Percentiles rank a stretch among this genome's conserved stretches.
phyloP scores from a whole-genome alignment of 2,888 invertebrate genomes.

The Lamproptera curius region DNA sequence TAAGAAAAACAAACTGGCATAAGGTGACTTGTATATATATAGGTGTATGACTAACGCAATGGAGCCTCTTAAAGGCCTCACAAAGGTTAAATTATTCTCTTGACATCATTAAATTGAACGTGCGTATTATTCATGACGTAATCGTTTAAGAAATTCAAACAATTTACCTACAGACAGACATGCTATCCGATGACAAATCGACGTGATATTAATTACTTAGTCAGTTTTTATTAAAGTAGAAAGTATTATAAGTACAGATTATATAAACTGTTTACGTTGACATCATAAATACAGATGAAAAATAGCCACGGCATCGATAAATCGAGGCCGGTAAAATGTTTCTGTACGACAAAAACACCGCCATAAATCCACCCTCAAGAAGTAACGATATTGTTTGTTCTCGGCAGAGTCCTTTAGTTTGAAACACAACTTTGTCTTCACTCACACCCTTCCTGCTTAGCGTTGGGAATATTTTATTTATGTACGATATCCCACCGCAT shows the following conservation, averaged over 20 bases:
- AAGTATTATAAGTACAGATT: not conserved
- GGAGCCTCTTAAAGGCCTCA: slow-evolving; percentile 8
- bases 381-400: slow-evolving; percentile 40
- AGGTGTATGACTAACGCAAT: slow-evolving; percentile 16
- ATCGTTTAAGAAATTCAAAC: too few relatives aligned
- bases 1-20: slow-evolving; percentile 5
- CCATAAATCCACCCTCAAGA: slow-evolving; percentile 39
- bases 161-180: too few relatives aligned
- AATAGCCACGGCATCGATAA: slow-evolving; percentile 2
- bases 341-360: slow-evolving; percentile 38
- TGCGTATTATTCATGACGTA: slow-evolving; percentile 13
- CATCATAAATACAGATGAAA: not conserved
- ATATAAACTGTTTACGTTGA: too few relatives aligned
- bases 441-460: slow-evolving; percentile 8
- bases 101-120: slow-evolving; percentile 21
- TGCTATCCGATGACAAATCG: too few relatives aligned
- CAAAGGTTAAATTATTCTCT: slow-evolving; percentile 22
- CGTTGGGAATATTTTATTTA: slow-evolving; percentile 11
- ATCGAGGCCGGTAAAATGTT: slow-evolving; percentile 11
- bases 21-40: slow-evolving; percentile 11
- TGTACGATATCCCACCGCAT: not conserved
- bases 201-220: too few relatives aligned
- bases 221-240: too few relatives aligned
- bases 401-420: slow-evolving; percentile 25
- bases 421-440: slow-evolving; percentile 20